These are phyloP conservation scores for Nyleta sp. DNA, from an alignment of 2,888 invertebrate species.

Conservation along the genomic window DNA sequence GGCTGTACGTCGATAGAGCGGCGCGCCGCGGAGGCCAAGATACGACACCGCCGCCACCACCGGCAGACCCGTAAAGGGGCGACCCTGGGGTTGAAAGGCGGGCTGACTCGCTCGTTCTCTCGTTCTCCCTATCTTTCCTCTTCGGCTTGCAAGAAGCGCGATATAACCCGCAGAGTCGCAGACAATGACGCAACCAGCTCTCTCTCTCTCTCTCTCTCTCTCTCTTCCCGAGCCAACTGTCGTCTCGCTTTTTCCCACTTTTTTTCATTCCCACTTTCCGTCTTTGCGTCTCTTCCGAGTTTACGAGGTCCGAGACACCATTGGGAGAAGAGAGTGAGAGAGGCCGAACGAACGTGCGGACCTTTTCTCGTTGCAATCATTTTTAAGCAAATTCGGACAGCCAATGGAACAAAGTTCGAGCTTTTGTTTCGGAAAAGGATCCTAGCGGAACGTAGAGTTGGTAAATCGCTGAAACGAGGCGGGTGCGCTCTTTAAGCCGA, in stretches of 20 bases:
- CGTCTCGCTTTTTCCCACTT: constrained; percentile 63
- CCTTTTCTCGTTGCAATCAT: neutral
- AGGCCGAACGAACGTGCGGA: neutral
- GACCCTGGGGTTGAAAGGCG: constrained; percentile 66
- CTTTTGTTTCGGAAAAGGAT: no score
- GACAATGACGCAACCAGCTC: constrained; percentile 67
- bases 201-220: constrained; percentile 19
- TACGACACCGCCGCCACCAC: constrained; percentile 82
- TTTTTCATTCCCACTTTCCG: constrained; percentile 63
- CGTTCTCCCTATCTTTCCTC: constrained; percentile 57
- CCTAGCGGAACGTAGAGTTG: no score
- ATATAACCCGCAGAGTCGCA: constrained; percentile 62
- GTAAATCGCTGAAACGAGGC: no score
- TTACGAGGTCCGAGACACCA: constrained; percentile 19
- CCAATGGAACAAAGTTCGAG: no score
- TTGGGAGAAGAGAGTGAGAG: constrained; percentile 8
- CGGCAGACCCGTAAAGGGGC: constrained; percentile 80
- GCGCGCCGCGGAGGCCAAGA: constrained; percentile 83
- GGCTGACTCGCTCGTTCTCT: constrained; percentile 56
- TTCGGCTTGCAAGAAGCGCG: constrained; percentile 68
- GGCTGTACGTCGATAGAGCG: constrained; percentile 82
- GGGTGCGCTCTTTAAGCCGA: no score
- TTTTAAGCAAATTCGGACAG: no score
- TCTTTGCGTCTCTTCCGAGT: constrained; percentile 38
- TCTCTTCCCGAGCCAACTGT: constrained; percentile 45